Conservation (phyloP, 1,140 invertebrate species). For the Nasonia giraulti region DNA sequence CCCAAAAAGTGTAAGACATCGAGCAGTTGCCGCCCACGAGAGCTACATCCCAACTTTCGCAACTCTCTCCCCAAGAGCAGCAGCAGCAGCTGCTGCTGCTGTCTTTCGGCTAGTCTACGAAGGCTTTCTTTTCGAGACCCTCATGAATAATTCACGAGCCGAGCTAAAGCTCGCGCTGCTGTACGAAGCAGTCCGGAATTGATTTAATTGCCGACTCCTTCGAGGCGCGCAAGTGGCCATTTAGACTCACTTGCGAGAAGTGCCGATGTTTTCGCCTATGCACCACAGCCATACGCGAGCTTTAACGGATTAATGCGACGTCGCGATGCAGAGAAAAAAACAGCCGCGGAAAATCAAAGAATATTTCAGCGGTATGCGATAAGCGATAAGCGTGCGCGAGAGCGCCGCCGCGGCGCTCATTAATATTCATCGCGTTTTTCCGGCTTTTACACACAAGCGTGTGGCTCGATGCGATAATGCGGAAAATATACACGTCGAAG, state of each 20-base stretch:
- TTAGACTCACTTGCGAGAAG: background rate
- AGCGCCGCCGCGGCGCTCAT: background rate
- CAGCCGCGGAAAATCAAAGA: too few relatives aligned
- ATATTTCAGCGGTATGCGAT: too few relatives aligned
- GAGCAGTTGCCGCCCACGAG: background rate
- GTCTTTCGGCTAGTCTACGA: background rate
- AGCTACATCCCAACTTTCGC: background rate
- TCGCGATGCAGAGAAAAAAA: too few relatives aligned
- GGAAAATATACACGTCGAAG: conserved; percentile 20
- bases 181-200: background rate
- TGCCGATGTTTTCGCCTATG: background rate
- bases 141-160: background rate
- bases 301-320: background rate
- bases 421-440: conserved; percentile 50
- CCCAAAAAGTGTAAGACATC: background rate
- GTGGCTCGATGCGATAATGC: conserved; percentile 29
- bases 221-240: background rate
- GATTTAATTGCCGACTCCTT: background rate
- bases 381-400: conserved; percentile 3
- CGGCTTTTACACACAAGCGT: conserved; percentile 6
- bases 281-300: background rate
- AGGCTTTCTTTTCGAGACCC: conserved; percentile 3
- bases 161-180: background rate
- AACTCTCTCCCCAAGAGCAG: background rate
- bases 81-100: background rate